These are phyloP conservation scores for Catharus fuscescens DNA, from an alignment of 2,113 vertebrate species.

Conservation along the genomic window DNA sequence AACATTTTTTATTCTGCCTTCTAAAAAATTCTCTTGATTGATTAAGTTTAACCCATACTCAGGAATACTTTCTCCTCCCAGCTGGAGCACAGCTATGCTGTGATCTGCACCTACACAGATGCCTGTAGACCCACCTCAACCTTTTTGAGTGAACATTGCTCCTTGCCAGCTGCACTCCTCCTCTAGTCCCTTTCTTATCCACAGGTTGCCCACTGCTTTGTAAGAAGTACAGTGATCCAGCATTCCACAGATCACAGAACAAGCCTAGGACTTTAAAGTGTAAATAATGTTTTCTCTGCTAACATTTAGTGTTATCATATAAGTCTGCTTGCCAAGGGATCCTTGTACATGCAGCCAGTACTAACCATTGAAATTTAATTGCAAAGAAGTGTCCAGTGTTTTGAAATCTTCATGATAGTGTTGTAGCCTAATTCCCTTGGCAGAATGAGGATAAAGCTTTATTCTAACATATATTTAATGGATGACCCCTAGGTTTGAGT, in stretches of 20 bases:
- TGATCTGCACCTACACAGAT: background rate
- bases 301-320: background rate
- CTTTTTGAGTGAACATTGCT: background rate
- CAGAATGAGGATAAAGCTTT: background rate
- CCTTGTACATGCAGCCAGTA: background rate
- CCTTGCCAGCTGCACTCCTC: background rate
- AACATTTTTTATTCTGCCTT: background rate
- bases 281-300: background rate
- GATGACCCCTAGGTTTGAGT: conserved; percentile 79
- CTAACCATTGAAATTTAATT: background rate
- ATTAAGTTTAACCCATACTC: background rate
- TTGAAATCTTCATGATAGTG: background rate
- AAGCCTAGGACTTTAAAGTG: background rate
- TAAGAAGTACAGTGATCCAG: background rate
- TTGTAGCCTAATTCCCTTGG: background rate
- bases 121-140: background rate
- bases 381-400: background rate
- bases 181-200: background rate
- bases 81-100: background rate
- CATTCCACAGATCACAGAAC: background rate
- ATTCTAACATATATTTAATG: background rate
- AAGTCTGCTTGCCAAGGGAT: background rate
- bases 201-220: background rate
- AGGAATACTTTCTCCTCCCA: background rate
- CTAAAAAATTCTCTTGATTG: background rate